These are phyloP conservation scores for Amblyjoppa proteus DNA, from an alignment of 2,888 invertebrate genomes.

Conservation along the genomic window DNA sequence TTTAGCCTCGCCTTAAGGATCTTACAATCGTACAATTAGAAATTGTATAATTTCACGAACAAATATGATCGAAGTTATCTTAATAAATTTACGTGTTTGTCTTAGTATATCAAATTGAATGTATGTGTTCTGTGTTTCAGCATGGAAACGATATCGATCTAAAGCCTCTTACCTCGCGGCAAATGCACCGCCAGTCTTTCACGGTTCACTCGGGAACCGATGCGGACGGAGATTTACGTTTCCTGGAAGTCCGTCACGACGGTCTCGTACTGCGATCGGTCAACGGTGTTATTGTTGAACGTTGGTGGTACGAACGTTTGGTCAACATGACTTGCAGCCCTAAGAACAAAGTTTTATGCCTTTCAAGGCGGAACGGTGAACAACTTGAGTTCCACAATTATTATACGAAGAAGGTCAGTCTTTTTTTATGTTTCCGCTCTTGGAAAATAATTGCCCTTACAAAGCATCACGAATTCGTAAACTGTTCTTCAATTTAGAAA, in stretches of 20 bases:
- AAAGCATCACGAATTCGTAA: neutral
- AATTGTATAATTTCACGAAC: neutral
- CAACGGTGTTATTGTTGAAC: conserved; percentile 94
- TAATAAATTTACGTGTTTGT: neutral
- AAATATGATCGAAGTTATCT: neutral
- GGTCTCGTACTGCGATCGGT: conserved; percentile 94
- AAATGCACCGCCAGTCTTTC: conserved; percentile 98
- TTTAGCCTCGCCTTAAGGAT: no score
- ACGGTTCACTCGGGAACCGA: conserved; percentile 99
- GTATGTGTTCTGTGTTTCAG: conserved; percentile 85
- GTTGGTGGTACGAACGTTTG: conserved; percentile 99
- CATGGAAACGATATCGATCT: conserved; percentile 99
- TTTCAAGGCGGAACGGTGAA: conserved; percentile 98
- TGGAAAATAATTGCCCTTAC: neutral
- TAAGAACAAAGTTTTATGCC: conserved; percentile 97
- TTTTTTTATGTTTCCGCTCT: neutral
- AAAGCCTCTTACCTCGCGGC: conserved; percentile 97
- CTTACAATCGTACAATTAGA: neutral
- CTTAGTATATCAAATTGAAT: conserved; percentile 5
- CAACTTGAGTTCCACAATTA: conserved; percentile 99
- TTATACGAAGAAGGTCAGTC: conserved; percentile 97
- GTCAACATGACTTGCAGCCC: conserved; percentile 99
- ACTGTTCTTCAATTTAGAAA: neutral
- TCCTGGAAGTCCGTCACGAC: conserved; percentile 98
- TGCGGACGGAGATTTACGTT: conserved; percentile 94